Percentiles rank a stretch among this genome's conserved stretches.
Evolutionary conservation across 2,797 vertebrate genomes (phyloP).

Genomic region (Chloroceryle inda): DNA sequence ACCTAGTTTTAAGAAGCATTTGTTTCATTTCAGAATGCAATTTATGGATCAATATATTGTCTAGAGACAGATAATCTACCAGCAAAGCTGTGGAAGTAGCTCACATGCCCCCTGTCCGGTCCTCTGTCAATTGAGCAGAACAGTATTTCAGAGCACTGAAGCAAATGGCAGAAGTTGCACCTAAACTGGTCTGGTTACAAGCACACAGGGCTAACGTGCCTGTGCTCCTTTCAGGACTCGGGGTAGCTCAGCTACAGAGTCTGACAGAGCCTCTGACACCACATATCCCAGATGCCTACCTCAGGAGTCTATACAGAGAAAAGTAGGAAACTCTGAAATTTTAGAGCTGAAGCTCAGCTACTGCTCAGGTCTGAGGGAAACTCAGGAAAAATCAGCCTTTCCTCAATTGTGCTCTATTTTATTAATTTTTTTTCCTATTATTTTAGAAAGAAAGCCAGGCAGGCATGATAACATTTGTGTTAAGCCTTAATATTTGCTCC

Average conservation of each 20-base stretch:
- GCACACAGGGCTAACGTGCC: fast-evolving
- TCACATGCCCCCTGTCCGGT: fast-evolving
- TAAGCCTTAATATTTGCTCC: not conserved
- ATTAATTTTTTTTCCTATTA: not conserved
- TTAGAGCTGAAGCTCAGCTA: not conserved
- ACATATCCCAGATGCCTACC: not conserved
- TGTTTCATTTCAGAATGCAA: not conserved
- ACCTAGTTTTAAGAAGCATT: not conserved
- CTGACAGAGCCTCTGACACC: not conserved
- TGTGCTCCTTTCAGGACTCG: not conserved
- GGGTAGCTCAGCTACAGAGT: not conserved
- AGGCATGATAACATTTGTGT: not conserved
- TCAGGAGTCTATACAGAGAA: not conserved
- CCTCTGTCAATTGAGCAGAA: not conserved
- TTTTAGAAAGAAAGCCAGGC: not conserved
- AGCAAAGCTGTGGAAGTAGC: not conserved
- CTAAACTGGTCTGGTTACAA: not conserved
- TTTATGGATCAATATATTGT: not conserved
- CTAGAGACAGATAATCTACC: not conserved
- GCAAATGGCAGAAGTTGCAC: not conserved
- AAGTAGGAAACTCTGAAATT: not conserved
- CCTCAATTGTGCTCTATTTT: not conserved
- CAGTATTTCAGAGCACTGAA: not conserved
- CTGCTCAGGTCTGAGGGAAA: not conserved
- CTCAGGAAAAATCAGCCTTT: not conserved